Conservation (phyloP, 1,140 invertebrate species). For the Ditylenchus dipsaci region DNA sequence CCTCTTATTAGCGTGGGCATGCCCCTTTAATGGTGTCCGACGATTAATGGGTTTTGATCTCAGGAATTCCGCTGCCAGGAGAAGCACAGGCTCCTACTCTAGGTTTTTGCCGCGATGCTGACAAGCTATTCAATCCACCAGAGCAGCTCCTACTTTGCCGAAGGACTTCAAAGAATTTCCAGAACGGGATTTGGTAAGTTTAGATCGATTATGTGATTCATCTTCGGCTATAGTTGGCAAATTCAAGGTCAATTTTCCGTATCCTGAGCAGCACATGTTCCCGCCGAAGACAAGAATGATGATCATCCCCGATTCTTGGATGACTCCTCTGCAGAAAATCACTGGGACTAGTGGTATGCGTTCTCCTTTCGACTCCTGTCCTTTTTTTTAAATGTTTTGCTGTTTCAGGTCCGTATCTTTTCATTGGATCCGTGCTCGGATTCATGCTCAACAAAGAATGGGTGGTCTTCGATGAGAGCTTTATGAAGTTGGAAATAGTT, state of each 20-base stretch:
- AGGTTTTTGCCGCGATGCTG: slow-evolving; percentile 53
- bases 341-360: slow-evolving; percentile 51
- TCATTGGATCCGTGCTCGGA: slow-evolving; percentile 48
- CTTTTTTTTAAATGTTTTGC: slow-evolving; percentile 14
- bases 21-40: too few species aligned
- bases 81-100: slow-evolving; percentile 46
- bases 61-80: slow-evolving; percentile 52
- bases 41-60: slow-evolving; percentile 8
- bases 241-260: slow-evolving; percentile 51
- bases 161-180: slow-evolving; percentile 56
- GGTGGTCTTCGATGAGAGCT: slow-evolving; percentile 56
- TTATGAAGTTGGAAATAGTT: slow-evolving; percentile 45
- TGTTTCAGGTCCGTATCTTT: slow-evolving; percentile 50
- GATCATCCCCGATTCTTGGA: slow-evolving; percentile 55
- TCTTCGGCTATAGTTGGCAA: too few species aligned
- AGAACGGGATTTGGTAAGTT: slow-evolving; percentile 51
- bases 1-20: too few species aligned
- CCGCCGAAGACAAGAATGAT: slow-evolving; percentile 54
- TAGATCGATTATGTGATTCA: too few species aligned
- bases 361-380: too few species aligned
- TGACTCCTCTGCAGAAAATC: slow-evolving; percentile 53
- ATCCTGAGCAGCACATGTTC: slow-evolving; percentile 48
- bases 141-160: slow-evolving; percentile 48
- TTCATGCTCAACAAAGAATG: slow-evolving; percentile 56
- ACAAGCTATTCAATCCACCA: slow-evolving; percentile 49